Percentiles rank a stretch among this genome's conserved stretches.
These are phyloP conservation scores for Trileptium ribeirensis DNA, from an alignment of 2,888 invertebrate genomes.

Conservation along the genomic window DNA sequence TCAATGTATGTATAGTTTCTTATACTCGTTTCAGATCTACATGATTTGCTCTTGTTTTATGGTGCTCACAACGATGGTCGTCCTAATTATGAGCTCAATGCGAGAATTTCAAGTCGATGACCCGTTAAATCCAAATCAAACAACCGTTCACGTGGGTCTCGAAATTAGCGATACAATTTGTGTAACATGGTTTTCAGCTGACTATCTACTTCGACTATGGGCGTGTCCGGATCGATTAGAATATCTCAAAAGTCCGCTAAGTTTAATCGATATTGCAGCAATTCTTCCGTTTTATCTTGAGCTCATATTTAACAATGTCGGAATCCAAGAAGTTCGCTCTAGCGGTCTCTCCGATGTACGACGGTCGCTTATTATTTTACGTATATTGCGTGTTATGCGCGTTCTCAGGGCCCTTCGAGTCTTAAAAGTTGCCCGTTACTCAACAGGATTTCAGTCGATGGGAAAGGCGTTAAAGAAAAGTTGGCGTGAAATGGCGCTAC, in stretches of 20 bases:
- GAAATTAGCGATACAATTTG: conserved; percentile 9
- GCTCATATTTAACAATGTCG: conserved; percentile 4
- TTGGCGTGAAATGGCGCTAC: conserved; percentile 7
- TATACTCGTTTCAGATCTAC: conserved; percentile 5
- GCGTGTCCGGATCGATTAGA: neutral
- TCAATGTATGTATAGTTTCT: no score
- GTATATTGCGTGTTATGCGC: neutral
- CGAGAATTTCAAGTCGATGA: neutral
- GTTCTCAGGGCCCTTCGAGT: conserved; percentile 12
- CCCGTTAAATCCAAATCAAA: neutral
- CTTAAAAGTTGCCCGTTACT: conserved; percentile 12
- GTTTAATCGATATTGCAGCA: conserved; percentile 15
- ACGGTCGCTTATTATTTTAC: neutral
- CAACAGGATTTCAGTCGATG: conserved; percentile 8
- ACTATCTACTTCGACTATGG: conserved; percentile 18
- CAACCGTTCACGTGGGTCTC: neutral
- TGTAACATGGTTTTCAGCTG: conserved; percentile 18
- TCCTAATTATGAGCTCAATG: conserved; percentile 20
- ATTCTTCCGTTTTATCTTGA: conserved; percentile 19
- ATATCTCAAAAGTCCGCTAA: conserved; percentile 15
- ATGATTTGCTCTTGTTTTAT: conserved; percentile 2
- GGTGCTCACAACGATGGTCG: conserved; percentile 10
- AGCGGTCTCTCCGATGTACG: neutral
- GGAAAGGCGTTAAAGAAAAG: neutral
- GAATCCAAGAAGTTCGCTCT: neutral